Conservation (phyloP, 2,113 vertebrate genomes). For the Oriolus oriolus region DNA sequence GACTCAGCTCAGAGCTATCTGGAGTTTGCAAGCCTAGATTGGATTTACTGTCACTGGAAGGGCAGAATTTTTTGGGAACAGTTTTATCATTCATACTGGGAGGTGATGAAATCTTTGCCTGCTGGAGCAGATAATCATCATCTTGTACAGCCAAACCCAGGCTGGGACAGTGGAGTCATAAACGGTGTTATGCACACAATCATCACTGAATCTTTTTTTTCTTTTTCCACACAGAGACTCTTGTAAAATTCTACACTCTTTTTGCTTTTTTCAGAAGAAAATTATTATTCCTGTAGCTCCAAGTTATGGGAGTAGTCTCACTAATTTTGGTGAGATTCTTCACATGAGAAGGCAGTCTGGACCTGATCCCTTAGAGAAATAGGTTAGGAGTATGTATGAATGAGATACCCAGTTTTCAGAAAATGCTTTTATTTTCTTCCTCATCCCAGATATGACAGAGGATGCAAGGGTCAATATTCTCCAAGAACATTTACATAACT, state of each 20-base stretch:
- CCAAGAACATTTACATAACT: neutral
- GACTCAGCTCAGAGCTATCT: conserved; percentile 41
- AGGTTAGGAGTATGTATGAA: neutral
- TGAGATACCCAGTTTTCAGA: neutral
- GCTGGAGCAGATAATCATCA: neutral
- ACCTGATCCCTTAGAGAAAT: neutral
- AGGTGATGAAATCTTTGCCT: conserved; percentile 24
- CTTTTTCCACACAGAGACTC: neutral
- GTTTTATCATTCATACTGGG: conserved; percentile 27
- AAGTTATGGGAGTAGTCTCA: neutral
- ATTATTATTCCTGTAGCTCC: neutral
- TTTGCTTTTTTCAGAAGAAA: neutral
- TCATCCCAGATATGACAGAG: neutral
- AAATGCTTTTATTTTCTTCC: neutral
- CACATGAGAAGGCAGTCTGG: neutral
- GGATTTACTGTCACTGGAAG: conserved; percentile 40
- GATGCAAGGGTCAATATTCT: neutral
- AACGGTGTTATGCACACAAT: neutral
- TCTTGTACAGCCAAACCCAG: neutral
- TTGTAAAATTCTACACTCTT: neutral
- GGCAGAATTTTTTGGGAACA: conserved; percentile 32
- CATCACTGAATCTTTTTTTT: neutral
- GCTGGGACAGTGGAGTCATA: neutral
- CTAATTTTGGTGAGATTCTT: neutral
- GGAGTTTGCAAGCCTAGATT: neutral